Evolutionary conservation across 2,888 invertebrate species (phyloP).

Genomic region (Lathronympha strigana): DNA sequence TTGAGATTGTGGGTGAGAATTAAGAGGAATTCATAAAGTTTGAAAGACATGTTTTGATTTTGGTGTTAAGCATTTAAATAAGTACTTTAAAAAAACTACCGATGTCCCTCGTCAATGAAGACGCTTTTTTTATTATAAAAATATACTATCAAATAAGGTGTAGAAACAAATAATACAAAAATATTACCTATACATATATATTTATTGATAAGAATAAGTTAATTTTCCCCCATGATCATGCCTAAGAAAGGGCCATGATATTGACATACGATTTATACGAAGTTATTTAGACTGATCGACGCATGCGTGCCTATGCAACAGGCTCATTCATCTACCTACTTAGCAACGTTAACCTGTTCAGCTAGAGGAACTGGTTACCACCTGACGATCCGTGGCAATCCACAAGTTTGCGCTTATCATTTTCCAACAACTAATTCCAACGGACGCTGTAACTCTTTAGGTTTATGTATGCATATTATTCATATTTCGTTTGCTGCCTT

Average conservation of each 20-base stretch:
- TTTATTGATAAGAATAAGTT: no score
- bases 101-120: no score
- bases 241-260: neutral
- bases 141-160: no score
- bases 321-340: constrained; percentile 62
- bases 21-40: no score
- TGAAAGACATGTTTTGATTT: no score
- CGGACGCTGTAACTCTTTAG: constrained; percentile 51
- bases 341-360: constrained; percentile 57
- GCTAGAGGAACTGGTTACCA: constrained; percentile 68
- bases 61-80: no score
- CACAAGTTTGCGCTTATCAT: constrained; percentile 63
- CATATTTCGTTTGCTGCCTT: constrained; percentile 30
- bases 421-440: constrained; percentile 57
- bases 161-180: no score
- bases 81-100: no score
- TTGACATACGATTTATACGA: constrained; percentile 8
- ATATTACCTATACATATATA: no score
- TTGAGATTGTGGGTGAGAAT: no score
- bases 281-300: constrained; percentile 11
- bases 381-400: constrained; percentile 55
- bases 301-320: constrained; percentile 56
- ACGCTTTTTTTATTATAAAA: no score
- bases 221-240: no score
- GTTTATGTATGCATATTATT: constrained; percentile 45